Evolutionary conservation across 2,113 vertebrate genomes (phyloP), one percentile per base, ranked within the genome.

Genomic region (Corvus moneduloides): DNA sequence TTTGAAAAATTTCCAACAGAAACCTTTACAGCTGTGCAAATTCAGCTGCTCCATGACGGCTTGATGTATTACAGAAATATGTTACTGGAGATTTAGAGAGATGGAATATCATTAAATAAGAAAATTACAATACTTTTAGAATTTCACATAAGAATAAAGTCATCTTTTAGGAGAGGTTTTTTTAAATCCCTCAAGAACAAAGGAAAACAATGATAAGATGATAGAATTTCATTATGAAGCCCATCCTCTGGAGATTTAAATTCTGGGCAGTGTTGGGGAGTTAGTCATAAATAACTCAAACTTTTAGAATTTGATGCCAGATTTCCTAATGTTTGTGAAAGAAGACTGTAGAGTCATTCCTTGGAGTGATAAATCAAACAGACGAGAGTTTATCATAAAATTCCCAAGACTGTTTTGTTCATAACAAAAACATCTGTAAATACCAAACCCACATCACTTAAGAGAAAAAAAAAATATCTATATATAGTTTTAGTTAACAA

Each of bases 21-120:
- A 94, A 78, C 56, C 46, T 92, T 90, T 71, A 87, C 92, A 94
- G 93, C 87, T 95, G 84, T 93, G 89, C 66, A 91, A 91, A 94
- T 87, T 92, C 73, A 94, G 77, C 76, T 83, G 71, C 32, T 95
- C 59, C 64, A 37, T 32, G 72, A 91, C 15, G 28, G 39, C 26
- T 37, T 90, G 80, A 88, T 76, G 35, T 49, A 92, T 84, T 87
- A 79, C 41, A 95, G 73, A 77, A 90, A 87, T 62, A 84, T 35
- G 72, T 92, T 93, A 64, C n/a, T 43, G 49, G 27, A 97, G 97
- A 98, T 98, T 98, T 97, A 98, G 97, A 97, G 95, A 91, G 44
- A 94, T 78, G 77, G 81, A 84, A 94, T 37, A 85, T 19, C 23
- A 83, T 69, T 76, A 91, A 95, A 79, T 73, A 77, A 87, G 67